Evolutionary conservation across 2,797 vertebrate species (phyloP).

Genomic region (Cetoscarus ocellatus): DNA sequence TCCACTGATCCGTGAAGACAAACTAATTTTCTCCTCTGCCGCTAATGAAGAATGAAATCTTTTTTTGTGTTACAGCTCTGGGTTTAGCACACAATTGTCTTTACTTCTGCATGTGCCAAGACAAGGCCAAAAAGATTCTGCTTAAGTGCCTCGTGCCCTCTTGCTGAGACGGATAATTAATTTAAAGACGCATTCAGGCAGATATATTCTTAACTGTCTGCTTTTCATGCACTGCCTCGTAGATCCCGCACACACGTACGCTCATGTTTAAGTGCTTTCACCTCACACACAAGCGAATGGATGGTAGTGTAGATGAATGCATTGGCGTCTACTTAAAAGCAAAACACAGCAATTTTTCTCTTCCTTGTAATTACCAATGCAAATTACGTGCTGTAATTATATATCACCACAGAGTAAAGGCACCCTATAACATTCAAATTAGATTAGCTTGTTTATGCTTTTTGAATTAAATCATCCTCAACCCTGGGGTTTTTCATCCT

Average conservation of each 20-base stretch:
- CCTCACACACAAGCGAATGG: conserved; percentile 14
- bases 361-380: conserved; percentile 9
- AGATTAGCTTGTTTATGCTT: conserved; percentile 24
- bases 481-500: conserved; percentile 32
- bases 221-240: conserved; percentile 32
- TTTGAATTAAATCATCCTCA: conserved; percentile 19
- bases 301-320: background rate
- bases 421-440: conserved; percentile 23
- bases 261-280: background rate
- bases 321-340: background rate
- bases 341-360: background rate
- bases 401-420: background rate
- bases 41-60: conserved; percentile 77
- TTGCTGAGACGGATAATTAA: conserved; percentile 64
- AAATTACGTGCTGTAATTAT: conserved; percentile 28
- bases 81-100: conserved; percentile 57
- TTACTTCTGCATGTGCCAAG: conserved; percentile 40
- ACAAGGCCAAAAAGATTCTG: conserved; percentile 62
- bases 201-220: conserved; percentile 39
- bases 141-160: conserved; percentile 52
- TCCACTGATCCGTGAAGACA: conserved; percentile 73
- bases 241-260: conserved; percentile 25
- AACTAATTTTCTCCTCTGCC: conserved; percentile 74
- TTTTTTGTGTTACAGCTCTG: conserved; percentile 48
- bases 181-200: conserved; percentile 58